Evolutionary conservation across 2,888 invertebrate genomes (phyloP), one percentile per base, ranked within the genome.

Genomic region (Hanleya hanleyi): DNA sequence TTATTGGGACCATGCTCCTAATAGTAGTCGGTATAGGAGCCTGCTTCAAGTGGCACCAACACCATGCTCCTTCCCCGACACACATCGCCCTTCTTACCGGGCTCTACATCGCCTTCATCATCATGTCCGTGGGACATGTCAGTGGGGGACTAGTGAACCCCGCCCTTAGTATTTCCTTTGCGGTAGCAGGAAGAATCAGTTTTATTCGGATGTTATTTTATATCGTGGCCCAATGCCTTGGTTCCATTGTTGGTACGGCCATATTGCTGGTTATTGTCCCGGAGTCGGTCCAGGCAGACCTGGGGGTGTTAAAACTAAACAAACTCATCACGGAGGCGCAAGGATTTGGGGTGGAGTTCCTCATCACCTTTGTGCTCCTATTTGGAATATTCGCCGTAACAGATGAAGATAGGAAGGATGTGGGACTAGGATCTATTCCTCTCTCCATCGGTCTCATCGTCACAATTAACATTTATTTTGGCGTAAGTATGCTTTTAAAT

Each of bases 61-160:
- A 67, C 7, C 57, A 70, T 0, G 12, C 65, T 9, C 68, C 77
- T 7, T 61, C 69, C 18, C 70, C 77, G 15, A 67, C 80, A 0
- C 76, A 77, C n/a, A 41, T 73, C 9, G 82, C 81, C 3, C 61
- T 86, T 1, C 77, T 77, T 32, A 75, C 78, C 2, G 86, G 84
- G 0, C 81, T 86, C 64, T 79, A 81, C 64, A 75, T 86, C 37
- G 81, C 80, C 6, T 75, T 78, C 33, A 71, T 83, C 6, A 76
- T 85, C 32, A 75, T 79, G 0, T 64, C 78, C 6, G 68, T 84
- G 32, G 70, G 73, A 3, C 78, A 74, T n/a, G 78, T 83, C 7
- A 84, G 84, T 65, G 86, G 86, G 5, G 84, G 80, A 33, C 84
- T 85, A 38, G 78, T 86, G 18, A 86, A 86, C 64, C 86, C 86